These are phyloP conservation scores for Melanostoma mellinum DNA, from an alignment of 2,888 invertebrate genomes.

Conservation along the genomic window DNA sequence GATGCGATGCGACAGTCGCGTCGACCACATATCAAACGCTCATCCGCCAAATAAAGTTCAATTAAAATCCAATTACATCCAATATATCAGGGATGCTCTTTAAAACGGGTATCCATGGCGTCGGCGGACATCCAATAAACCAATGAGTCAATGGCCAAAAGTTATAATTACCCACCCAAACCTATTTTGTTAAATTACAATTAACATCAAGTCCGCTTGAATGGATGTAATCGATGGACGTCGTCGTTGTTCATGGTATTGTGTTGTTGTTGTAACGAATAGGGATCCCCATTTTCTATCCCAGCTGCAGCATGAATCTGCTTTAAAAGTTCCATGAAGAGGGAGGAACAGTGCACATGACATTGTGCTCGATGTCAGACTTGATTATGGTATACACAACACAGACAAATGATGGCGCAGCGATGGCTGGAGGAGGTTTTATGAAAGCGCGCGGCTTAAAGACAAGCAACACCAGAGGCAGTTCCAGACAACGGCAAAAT, in stretches of 20 bases:
- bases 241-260: background rate
- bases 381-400: slow-evolving; percentile 45
- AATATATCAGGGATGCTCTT: slow-evolving; percentile 49
- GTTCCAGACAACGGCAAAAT: slow-evolving; percentile 14
- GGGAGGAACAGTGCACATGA: slow-evolving; percentile 32
- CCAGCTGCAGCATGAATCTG: slow-evolving; percentile 25
- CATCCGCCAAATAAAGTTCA: slow-evolving; percentile 68
- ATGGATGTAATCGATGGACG: slow-evolving; percentile 38
- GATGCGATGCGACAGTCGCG: slow-evolving; percentile 17
- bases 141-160: slow-evolving; percentile 56
- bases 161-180: slow-evolving; percentile 55
- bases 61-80: slow-evolving; percentile 71
- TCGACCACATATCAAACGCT: slow-evolving; percentile 55
- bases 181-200: slow-evolving; percentile 65
- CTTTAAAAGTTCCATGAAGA: slow-evolving; percentile 13
- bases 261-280: slow-evolving; percentile 10
- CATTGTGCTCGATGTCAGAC: slow-evolving; percentile 67
- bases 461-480: background rate
- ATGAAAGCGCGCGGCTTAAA: slow-evolving; percentile 1
- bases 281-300: slow-evolving; percentile 28
- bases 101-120: background rate
- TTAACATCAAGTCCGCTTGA: slow-evolving; percentile 58
- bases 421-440: slow-evolving; percentile 24
- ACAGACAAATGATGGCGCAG: slow-evolving; percentile 44
- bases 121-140: slow-evolving; percentile 13